A percentile compares a stretch with the other conserved stretches of the same genome.
These are phyloP conservation scores for Sceloporus undulatus DNA, from an alignment of 2,113 vertebrate species.

Conservation along the genomic window DNA sequence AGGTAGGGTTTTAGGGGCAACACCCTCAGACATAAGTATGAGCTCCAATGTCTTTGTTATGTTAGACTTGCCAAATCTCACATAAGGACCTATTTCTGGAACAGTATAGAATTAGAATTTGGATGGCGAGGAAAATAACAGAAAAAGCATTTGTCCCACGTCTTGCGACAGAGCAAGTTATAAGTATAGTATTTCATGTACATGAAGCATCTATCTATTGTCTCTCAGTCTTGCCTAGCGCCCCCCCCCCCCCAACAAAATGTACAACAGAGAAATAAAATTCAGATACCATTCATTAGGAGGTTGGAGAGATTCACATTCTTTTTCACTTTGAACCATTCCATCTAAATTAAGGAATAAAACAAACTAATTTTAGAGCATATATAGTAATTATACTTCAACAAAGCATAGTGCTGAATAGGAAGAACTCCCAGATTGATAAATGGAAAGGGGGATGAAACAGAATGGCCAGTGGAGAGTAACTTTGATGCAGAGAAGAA, in stretches of 20 bases:
- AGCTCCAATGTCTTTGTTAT: too few relatives aligned
- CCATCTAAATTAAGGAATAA: constrained; percentile 38
- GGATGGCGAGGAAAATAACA: not conserved
- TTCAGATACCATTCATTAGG: constrained; percentile 47
- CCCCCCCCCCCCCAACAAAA: too few relatives aligned
- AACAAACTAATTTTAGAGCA: not conserved
- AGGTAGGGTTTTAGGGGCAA: too few relatives aligned
- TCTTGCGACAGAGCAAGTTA: too few relatives aligned
- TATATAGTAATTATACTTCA: not conserved
- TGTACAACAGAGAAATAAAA: not conserved
- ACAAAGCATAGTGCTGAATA: not conserved
- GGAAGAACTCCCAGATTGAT: too few relatives aligned
- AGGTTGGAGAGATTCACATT: constrained; percentile 18
- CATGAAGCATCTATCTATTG: too few relatives aligned
- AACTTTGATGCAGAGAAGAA: too few relatives aligned
- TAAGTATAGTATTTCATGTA: not conserved
- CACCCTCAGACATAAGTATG: too few relatives aligned
- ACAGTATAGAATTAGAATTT: not conserved
- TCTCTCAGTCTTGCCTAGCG: too few relatives aligned
- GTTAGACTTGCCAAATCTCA: too few relatives aligned
- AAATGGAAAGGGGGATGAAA: too few relatives aligned
- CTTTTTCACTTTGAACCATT: constrained; percentile 10
- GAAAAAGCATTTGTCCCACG: not conserved
- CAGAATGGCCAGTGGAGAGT: too few relatives aligned
- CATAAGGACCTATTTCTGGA: not conserved